Evolutionary conservation across 1,140 invertebrate genomes (phyloP), one percentile per base, ranked within the genome.

Genomic region (Papilio dardanus): DNA sequence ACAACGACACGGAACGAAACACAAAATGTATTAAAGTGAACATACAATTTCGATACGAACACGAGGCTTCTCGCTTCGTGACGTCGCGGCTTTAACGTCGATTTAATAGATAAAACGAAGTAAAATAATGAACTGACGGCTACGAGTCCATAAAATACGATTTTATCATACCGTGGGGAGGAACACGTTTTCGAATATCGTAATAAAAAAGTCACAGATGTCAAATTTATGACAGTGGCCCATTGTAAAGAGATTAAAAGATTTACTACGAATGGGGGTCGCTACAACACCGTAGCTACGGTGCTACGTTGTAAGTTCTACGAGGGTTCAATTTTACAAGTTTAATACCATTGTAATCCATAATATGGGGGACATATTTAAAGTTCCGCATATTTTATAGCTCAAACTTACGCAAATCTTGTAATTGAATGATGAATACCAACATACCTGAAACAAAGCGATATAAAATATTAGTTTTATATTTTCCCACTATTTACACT

Each of bases 151-250:
- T 93, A 93, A 93, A 93, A 92, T 82, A 92, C 87, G 90, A 92
- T 92, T 93, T 92, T 92, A 92, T 92, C 89, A 91, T 89, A 83
- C 92, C 90, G 83, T 85, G 75, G 92, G 91, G 92, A 93, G 88
- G 84, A 83, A 86, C 90, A 92, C 90, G 88, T 89, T 90, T 93
- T 92, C 89, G 90, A 90, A 92, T 92, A 92, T 92, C 87, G 92
- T 90, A 89, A 93, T 93, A 93, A 93, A 93, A 92, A 93, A 92
- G 88, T 93, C 90, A 90, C 92, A 92, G 88, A 92, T 92, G 90
- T 93, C 90, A 92, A 93, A 93, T 93, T 93, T 93, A 93, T 93
- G 89, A 91, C 86, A 84, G 85, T 79, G 87, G 89, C 89, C 90
- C 89, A 92, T 90, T 92, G 92, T 91, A 92, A 89, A 92, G 86